Base-by-base conservation (phyloP, 2,113 vertebrate species). In the Ochotona princeps region DNA sequence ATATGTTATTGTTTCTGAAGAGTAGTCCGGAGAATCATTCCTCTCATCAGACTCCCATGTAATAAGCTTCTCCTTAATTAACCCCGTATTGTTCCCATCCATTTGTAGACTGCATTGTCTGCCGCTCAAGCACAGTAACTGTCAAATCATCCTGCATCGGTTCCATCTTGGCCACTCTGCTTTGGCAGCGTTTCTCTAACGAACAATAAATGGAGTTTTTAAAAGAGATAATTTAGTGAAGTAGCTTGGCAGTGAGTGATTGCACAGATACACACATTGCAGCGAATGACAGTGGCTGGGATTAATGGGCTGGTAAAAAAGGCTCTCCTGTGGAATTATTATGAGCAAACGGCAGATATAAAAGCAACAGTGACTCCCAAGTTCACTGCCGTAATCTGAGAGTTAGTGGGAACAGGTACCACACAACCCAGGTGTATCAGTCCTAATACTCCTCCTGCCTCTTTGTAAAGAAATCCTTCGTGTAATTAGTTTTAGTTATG, bases 21-120 rank as follows among this genome's bases (percentile, higher is more conserved):
- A 87, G 67, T 11, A 75, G 54, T 25, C 61, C 54, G 57, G 44
- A 73, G 28, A 76, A 76, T 72, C 9, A 66, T 73, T 91, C 75
- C 9, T 79, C 9, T 91, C 17, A 60, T 82, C 75, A 66, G 51
- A 66, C 8, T 80, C 26, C 79, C 6, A 0, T 49, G 51, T 84
- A 72, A 20, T n/a, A 91, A 38, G 30, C 2, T 3, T 73, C 6
- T 44, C 49, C 28, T 84, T 94, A 93, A 61, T 95, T 87, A 91
- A 57, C 10, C 18, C 57, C 4, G 1, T 75, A 67, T 66, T 91
- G 60, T 66, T 79, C 8, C 18, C 57, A 79, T 91, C 32, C 3
- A 35, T 21, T 57, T 85, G 79, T 28, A 83, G 65, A 85, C 10
- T 57, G 1, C 44, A 81, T 60, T 84, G 38, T 69, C 65, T 51